Base-by-base conservation (phyloP, 2,888 invertebrate species). In the Phoenoteleia sp. region DNA sequence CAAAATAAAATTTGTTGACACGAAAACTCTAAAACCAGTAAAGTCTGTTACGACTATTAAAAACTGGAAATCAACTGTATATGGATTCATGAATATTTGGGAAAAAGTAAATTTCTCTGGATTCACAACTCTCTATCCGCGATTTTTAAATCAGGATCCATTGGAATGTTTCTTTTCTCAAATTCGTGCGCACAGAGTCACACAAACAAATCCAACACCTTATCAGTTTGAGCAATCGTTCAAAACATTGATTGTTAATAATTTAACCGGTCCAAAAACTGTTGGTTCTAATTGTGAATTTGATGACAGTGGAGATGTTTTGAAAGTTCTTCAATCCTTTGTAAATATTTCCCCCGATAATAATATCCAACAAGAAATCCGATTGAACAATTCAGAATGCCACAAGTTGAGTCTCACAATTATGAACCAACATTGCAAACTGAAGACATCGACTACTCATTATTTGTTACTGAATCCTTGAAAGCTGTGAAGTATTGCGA, bases 201-300 rank as follows among this genome's bases (percentile, higher is more conserved):
- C 33, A 23, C 49, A 67, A 23, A 52, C 33, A 0, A 67, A 49
- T 33, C 67, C 67, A 15, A 67, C 67, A 29, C 67, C 52, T 7
- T 9, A 23, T n/a, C 67, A 67, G n/a, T 67, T 49, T 23, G 19
- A 67, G n/a, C 7, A 49, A 15, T 67, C 67, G 7, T 49, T 52
- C 15, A 52, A 52, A 7, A 67, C 15, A 3, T 15, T 52, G 9
- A n/a, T 52, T 4, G 23, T 67, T 11, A 49, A 36, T 19, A 45
- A 45, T 47, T 21, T 47, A 7, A 21, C 39, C 15, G n/a, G 39
- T 39, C 39, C 39, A 39, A 39, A 39, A 2, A 4, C 2, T 39
- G 15, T 39, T 39, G 39, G 39, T 15, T 2, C 39, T 15, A 39
- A 39, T 39, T 15, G 15, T 39, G 39, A 39, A 15, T 3, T 3